phyloP scores from a whole-genome alignment of 2,113 vertebrate species.

The Aptenodytes forsteri region DNA sequence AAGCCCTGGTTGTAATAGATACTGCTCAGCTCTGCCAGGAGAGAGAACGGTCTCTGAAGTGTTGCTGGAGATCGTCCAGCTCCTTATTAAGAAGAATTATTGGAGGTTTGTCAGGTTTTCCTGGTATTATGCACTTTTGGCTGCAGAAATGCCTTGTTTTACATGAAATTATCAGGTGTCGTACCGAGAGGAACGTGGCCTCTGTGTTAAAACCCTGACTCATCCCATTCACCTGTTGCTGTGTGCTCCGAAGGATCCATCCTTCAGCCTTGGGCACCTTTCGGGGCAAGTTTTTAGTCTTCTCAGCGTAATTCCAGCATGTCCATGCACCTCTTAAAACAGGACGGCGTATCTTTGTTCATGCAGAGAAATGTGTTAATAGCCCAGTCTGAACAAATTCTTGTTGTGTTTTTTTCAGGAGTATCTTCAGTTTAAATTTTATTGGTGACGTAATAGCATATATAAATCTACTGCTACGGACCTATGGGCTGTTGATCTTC shows the following conservation, averaged over 20 bases:
- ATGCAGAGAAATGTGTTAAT: neutral
- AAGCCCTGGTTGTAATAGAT: neutral
- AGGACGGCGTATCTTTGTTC: neutral
- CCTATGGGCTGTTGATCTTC: neutral
- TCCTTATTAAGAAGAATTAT: slow-evolving; percentile 37
- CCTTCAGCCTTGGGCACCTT: neutral
- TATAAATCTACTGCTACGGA: neutral
- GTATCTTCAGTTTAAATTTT: neutral
- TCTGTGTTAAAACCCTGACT: neutral
- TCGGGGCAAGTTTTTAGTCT: neutral
- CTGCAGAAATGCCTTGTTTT: neutral
- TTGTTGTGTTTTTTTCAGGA: neutral
- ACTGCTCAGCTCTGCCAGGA: neutral
- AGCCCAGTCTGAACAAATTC: neutral
- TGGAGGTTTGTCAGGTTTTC: slow-evolving; percentile 6
- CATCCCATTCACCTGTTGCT: neutral
- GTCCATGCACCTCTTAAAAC: neutral
- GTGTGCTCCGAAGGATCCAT: neutral
- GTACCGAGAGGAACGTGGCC: neutral
- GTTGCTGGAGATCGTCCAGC: neutral
- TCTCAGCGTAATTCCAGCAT: neutral
- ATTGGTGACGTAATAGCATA: neutral
- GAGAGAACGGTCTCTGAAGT: neutral
- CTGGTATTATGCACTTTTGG: neutral
- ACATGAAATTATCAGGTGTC: neutral